These are phyloP conservation scores for Drosophila yooni DNA, from an alignment of 2,888 invertebrate species.

Conservation along the genomic window DNA sequence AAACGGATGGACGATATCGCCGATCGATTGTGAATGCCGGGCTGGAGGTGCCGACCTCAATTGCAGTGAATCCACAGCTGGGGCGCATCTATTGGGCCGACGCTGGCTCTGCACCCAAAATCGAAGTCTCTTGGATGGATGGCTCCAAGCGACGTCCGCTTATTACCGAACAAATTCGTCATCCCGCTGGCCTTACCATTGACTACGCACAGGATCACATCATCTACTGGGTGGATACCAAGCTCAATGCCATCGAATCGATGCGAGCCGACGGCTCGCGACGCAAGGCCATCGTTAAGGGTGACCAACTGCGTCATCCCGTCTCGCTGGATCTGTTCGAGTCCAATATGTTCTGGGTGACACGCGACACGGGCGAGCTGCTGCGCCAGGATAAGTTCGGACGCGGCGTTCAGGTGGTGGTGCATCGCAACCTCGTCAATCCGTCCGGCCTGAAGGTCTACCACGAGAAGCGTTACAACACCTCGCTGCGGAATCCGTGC, in stretches of 20 bases:
- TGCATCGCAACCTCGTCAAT: conserved; percentile 93
- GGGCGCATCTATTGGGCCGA: conserved; percentile 98
- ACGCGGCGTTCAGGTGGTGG: conserved; percentile 93
- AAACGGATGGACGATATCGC: conserved; percentile 95
- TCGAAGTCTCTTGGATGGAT: conserved; percentile 98
- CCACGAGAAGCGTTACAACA: conserved; percentile 93
- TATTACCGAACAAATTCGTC: conserved; percentile 92
- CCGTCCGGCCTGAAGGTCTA: conserved; percentile 95
- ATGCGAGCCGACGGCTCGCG: conserved; percentile 93
- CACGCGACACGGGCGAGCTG: conserved; percentile 94
- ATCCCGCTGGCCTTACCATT: conserved; percentile 95
- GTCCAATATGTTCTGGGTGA: conserved; percentile 96
- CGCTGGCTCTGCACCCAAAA: conserved; percentile 95
- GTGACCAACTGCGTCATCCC: conserved; percentile 92
- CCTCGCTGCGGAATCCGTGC: conserved; percentile 89
- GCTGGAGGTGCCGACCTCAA: conserved; percentile 93
- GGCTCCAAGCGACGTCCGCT: conserved; percentile 94
- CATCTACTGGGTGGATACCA: conserved; percentile 98
- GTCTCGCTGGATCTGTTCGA: conserved; percentile 97
- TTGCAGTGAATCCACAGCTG: conserved; percentile 94
- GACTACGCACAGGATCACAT: conserved; percentile 95
- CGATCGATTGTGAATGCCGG: conserved; percentile 91
- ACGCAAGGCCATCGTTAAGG: conserved; percentile 89
- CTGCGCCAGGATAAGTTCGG: conserved; percentile 98
- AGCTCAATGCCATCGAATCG: conserved; percentile 94